Evolutionary conservation across 64 coral and sea anemone species (phyloP), one percentile per base, ranked within the genome.

Genomic region (Platygyra sinensis): DNA sequence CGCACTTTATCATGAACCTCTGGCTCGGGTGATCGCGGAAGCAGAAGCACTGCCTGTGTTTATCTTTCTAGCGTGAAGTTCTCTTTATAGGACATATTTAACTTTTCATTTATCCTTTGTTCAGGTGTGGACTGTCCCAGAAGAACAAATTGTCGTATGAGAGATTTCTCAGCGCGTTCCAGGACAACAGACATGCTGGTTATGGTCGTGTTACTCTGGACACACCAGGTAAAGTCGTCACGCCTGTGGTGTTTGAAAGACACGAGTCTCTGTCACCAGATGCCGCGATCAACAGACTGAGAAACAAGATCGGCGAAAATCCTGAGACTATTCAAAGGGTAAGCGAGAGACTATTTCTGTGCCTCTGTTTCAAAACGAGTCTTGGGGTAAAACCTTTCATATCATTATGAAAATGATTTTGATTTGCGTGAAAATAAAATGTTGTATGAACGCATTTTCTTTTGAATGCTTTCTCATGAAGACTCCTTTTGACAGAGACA

Each of bases 141-240:
- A 90, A 88, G 55, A 97, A 81, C 78, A 93, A 93, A 17, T 42
- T 97, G 71, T 97, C 95, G 3, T 97, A 97, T 67, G 95, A 97
- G 83, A 93, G 90, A 67, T 97, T 97, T 57, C 95, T 97, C 16
- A 87, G 83, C 32, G 88, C 95, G 22, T 97, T 97, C 62, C 87
- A 97, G 61, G 95, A 94, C 52, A 77, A 82, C 38, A 83, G 83
- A 17, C 87, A 91, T 36, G 80, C 95, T 25, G 95, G 95, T 38
- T 97, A 97, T 67, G 92, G 95, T 22, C 94, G 91, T 18, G 94
- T 96, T 54, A 97, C 91, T n/a, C 83, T 97, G 69, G 95, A 97
- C 60, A 78, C 95, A 31, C 91, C 95, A 9, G 62, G 86, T 19
- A 90, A 87, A 65, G 85, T 74, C 13, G 69, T 25, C 60, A 92